These are phyloP conservation scores for Mythimna albipuncta DNA, from an alignment of 2,888 invertebrate genomes.

Conservation along the genomic window DNA sequence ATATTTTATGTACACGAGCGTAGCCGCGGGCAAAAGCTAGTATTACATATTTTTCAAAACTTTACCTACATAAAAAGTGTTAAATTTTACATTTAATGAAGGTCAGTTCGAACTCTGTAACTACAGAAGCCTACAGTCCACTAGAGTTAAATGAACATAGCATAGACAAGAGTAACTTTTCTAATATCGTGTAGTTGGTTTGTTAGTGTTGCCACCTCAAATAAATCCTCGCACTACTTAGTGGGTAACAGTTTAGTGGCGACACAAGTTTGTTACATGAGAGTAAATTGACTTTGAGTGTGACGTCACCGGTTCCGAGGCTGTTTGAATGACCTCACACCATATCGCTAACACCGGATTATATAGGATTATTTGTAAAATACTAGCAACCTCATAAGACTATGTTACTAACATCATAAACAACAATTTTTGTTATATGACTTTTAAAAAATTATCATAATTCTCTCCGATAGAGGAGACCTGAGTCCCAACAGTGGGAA, in stretches of 20 bases:
- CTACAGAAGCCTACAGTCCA: neutral
- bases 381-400: no score
- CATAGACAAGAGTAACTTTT: constrained; percentile 24
- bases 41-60: no score
- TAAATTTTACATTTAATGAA: neutral
- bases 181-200: constrained; percentile 29
- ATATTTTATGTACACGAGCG: no score
- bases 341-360: no score
- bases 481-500: no score
- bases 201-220: constrained; percentile 39
- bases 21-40: no score
- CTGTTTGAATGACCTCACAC: neutral
- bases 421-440: no score
- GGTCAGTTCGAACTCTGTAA: neutral
- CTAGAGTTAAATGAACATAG: constrained; percentile 5
- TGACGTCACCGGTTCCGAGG: neutral
- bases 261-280: constrained; percentile 15
- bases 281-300: constrained; percentile 1
- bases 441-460: no score
- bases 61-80: neutral
- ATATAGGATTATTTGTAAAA: no score
- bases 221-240: constrained; percentile 26
- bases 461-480: no score
- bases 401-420: no score
- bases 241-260: neutral